Evolutionary conservation across 1,140 invertebrate species (phyloP).

Genomic region (Maniola jurtina): DNA sequence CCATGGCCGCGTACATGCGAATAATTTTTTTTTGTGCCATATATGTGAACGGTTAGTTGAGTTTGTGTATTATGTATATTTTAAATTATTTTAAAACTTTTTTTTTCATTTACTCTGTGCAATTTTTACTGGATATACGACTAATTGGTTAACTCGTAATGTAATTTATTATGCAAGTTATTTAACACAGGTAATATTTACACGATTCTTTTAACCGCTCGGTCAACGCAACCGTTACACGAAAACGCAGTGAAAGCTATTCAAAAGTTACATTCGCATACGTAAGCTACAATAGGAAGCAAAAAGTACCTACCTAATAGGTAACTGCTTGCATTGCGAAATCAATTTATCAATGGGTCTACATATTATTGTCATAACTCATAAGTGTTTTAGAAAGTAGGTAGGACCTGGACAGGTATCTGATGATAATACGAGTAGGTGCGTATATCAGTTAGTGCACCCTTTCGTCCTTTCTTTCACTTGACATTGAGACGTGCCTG

Average conservation of each 20-base stretch:
- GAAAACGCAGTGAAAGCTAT: constrained; percentile 63
- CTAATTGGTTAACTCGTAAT: constrained; percentile 35
- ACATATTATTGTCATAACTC: constrained; percentile 14
- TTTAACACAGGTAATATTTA: constrained; percentile 44
- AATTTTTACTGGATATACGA: constrained; percentile 8
- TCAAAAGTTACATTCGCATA: constrained; percentile 36
- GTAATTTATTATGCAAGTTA: constrained; percentile 66
- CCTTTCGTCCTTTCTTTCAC: constrained; percentile 59
- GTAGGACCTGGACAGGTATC: too few relatives aligned
- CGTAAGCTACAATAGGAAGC: constrained; percentile 35
- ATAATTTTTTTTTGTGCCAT: constrained; percentile 65
- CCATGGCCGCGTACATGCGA: constrained; percentile 52
- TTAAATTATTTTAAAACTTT: constrained; percentile 13
- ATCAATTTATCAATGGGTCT: constrained; percentile 28
- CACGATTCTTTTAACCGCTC: constrained; percentile 34
- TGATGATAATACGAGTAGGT: too few relatives aligned
- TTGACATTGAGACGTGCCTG: constrained; percentile 72
- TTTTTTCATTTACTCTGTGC: constrained; percentile 8
- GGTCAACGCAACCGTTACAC: constrained; percentile 60
- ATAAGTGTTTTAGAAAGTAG: constrained; percentile 34
- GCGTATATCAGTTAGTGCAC: constrained; percentile 38
- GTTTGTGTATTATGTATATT: constrained; percentile 28
- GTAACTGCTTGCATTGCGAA: constrained; percentile 25
- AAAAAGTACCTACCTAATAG: background rate
- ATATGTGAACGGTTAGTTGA: constrained; percentile 63